Evolutionary conservation across 2,113 vertebrate genomes (phyloP).

Genomic region (Ceuthmochares aereus): DNA sequence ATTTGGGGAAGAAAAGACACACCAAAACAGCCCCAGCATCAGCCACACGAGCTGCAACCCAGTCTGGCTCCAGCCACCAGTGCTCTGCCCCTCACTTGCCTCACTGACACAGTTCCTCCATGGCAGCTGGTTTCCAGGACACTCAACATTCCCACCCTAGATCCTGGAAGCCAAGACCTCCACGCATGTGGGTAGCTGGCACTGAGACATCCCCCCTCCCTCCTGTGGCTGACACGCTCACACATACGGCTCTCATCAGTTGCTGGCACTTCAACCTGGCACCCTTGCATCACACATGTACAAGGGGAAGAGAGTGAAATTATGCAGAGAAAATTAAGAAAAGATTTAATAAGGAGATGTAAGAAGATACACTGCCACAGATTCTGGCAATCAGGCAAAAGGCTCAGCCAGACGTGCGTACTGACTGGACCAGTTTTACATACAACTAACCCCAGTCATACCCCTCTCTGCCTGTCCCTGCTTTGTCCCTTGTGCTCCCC

Average conservation of each 20-base stretch:
- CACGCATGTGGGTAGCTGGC: background rate
- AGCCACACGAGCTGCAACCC: fast-evolving
- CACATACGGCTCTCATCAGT: background rate
- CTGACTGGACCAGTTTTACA: background rate
- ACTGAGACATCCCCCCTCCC: background rate
- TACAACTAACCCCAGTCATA: background rate
- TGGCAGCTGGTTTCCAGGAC: background rate
- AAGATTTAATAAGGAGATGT: background rate
- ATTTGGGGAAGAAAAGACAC: background rate
- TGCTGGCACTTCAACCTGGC: background rate
- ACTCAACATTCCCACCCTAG: fast-evolving
- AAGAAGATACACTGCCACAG: background rate
- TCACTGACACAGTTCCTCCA: background rate
- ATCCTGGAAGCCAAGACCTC: background rate
- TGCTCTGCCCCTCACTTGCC: background rate
- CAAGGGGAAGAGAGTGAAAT: background rate
- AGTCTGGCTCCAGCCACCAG: background rate
- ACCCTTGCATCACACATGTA: background rate
- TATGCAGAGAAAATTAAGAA: background rate
- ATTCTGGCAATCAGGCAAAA: fast-evolving
- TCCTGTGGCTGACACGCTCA: background rate
- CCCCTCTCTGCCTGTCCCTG: background rate
- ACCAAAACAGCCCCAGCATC: background rate
- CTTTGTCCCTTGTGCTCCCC: background rate
- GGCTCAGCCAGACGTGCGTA: background rate